phyloP scores from a whole-genome alignment of 2,888 invertebrate genomes.

The Ceraclea dissimilis region DNA sequence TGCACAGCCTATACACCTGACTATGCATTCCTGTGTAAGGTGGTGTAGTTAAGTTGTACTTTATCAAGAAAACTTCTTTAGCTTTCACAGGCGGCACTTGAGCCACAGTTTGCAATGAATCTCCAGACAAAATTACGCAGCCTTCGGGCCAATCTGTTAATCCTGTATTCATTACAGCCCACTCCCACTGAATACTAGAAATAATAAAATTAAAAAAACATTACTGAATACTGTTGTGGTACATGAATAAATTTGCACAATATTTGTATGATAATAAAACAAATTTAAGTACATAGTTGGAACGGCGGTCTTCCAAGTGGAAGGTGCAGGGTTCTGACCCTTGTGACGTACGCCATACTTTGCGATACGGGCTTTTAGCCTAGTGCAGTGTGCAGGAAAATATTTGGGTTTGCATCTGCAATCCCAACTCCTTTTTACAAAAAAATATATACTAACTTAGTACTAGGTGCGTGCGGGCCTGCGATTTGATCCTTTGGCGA shows the following conservation, averaged over 20 bases:
- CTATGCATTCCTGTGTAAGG: conserved; percentile 64
- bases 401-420: too few species aligned
- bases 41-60: conserved; percentile 32
- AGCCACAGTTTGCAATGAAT: conserved; percentile 55
- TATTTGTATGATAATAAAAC: too few species aligned
- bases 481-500: background rate
- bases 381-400: too few species aligned
- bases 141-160: conserved; percentile 81
- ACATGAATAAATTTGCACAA: too few species aligned
- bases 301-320: too few species aligned
- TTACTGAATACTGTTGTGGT: too few species aligned
- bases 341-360: too few species aligned
- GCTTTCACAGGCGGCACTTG: conserved; percentile 29
- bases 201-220: background rate
- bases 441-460: conserved; percentile 14
- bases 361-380: too few species aligned
- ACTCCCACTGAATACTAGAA: conserved; percentile 69
- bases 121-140: conserved; percentile 68
- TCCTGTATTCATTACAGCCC: conserved; percentile 85
- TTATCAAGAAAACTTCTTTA: background rate
- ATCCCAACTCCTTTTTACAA: too few species aligned
- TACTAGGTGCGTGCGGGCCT: conserved; percentile 5
- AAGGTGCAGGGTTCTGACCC: too few species aligned
- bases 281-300: too few species aligned
- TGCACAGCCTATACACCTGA: conserved; percentile 86